A percentile compares a stretch with the other conserved stretches of the same genome.
Evolutionary conservation across 2,797 vertebrate genomes (phyloP).

Genomic region (Lateolabrax maculatus): DNA sequence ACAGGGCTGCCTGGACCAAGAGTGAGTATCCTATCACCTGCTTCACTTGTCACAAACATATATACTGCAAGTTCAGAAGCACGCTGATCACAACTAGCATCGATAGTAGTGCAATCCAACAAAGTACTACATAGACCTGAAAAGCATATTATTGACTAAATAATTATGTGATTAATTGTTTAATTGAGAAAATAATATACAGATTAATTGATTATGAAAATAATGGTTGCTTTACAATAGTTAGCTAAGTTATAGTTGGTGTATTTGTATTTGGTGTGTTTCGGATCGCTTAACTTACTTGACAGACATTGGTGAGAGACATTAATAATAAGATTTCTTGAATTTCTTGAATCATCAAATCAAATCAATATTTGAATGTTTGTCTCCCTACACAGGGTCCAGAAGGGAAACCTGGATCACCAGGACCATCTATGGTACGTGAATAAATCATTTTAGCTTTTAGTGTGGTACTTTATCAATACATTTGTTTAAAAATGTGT

Average conservation of each 20-base stretch:
- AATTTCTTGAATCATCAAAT: not conserved
- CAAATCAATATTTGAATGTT: not conserved
- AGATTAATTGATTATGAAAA: not conserved
- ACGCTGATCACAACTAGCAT: not conserved
- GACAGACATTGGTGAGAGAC: not conserved
- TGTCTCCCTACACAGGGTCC: constrained; percentile 79
- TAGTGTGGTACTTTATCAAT: not conserved
- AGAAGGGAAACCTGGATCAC: constrained; percentile 86
- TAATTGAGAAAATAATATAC: not conserved
- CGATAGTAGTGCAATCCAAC: not conserved
- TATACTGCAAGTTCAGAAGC: not conserved
- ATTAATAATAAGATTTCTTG: not conserved
- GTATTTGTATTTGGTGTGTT: not conserved
- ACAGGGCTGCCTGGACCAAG: constrained; percentile 85
- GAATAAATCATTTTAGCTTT: not conserved
- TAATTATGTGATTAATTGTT: not conserved
- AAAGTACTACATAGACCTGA: not conserved
- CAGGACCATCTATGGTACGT: constrained; percentile 79
- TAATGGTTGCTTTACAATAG: not conserved
- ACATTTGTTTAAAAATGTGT: not conserved
- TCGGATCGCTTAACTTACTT: not conserved
- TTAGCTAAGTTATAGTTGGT: not conserved
- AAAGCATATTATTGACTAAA: too few species aligned
- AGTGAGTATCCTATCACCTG: constrained; percentile 73
- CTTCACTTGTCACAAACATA: not conserved